Evolutionary conservation across 2,113 vertebrate species (phyloP).

Genomic region (Notarius quadriscutis): DNA sequence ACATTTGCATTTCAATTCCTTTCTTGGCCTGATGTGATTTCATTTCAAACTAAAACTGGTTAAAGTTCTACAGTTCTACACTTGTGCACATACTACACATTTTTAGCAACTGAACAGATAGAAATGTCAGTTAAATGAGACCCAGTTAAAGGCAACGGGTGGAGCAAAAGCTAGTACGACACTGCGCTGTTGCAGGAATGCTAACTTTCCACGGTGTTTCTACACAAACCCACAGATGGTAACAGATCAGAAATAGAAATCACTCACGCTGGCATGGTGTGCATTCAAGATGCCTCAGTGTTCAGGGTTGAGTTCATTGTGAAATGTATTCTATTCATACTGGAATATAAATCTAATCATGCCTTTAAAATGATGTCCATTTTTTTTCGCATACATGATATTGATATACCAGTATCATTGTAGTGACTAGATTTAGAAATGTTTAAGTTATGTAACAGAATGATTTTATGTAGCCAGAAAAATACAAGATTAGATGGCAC

Average conservation of each 20-base stretch:
- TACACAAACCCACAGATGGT: conserved; percentile 19
- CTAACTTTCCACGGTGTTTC: conserved; percentile 6
- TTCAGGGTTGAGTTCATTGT: not conserved
- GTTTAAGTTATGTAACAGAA: not conserved
- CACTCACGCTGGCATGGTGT: not conserved
- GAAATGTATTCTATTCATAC: not conserved
- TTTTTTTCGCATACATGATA: not conserved
- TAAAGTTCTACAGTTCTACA: too few species aligned
- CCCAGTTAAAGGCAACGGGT: not conserved
- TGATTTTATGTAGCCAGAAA: not conserved
- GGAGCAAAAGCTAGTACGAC: not conserved
- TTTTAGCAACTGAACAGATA: not conserved
- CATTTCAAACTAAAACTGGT: too few species aligned
- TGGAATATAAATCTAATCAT: not conserved
- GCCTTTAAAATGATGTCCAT: not conserved
- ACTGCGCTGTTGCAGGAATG: not conserved
- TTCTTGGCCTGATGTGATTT: too few species aligned
- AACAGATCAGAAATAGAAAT: conserved; percentile 13
- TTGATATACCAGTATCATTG: not conserved
- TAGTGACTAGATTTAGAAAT: not conserved
- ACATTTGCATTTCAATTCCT: not conserved
- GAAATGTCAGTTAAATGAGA: not conserved
- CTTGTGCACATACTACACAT: not conserved
- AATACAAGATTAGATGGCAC: not conserved
- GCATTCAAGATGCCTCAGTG: not conserved